Base-by-base conservation (phyloP, 2,888 invertebrate species). In the Pantelozetes paolii region DNA sequence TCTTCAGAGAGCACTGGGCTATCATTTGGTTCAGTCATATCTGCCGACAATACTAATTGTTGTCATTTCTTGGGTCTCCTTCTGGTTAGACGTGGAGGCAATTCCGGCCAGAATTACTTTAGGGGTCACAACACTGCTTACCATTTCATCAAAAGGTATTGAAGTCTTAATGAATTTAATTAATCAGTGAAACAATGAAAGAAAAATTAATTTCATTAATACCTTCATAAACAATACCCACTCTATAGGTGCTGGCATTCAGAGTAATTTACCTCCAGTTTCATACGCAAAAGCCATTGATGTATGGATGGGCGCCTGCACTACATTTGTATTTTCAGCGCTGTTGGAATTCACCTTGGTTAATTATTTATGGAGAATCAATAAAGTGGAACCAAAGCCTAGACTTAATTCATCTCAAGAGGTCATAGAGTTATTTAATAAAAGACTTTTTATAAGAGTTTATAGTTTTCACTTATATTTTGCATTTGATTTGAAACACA, bases 261-360 rank as follows among this genome's bases (percentile, higher is more conserved):
- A 78, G 42, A 76, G 75, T 54, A 79, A 79, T 67, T 74, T 79
- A 15, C 79, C 79, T 0, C 79, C 79, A 1, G 78, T 78, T 32
- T 76, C 77, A 23, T 79, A 79, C 73, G 78, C 80, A 28, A 79
- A 80, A 75, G 80, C 80, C 30, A 79, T 80, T 71, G 80, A 80
- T 76, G 80, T 80, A 13, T 80, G 80, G 80, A 80, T 80, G 79
- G 80, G 80, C 5, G 78, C 78, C 70, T 79, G 79, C 78, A 77
- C 80, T 80, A 83, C 83, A 18, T 84, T 84, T 78, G 83, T 84
- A 15, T 84, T 84, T 78, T 81, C 82, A 74, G 84, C 84, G 9
- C 80, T 84, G 13, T 79, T 84, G 71, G 84, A 84, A 77, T 84
- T 84, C 79, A 84, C 84, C 9, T 80, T 83, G 64, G 57, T 57